Conservation (phyloP, 2,888 invertebrate genomes). For the Leptinotarsa peninsularis region DNA sequence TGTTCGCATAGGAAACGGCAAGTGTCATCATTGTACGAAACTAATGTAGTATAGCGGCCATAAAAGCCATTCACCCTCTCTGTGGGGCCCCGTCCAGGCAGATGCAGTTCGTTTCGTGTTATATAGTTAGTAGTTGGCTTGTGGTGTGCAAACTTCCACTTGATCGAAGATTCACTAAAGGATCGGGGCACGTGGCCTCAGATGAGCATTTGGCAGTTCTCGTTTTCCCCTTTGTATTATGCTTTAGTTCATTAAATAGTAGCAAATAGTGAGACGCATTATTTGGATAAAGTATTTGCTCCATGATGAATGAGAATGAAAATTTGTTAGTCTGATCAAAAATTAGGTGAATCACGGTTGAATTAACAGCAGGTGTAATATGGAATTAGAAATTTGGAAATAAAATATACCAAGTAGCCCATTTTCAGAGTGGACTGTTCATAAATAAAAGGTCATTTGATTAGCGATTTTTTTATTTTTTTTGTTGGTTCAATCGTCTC, state of each 20-base stretch:
- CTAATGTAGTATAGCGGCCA: slow-evolving; percentile 41
- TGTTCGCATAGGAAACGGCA: slow-evolving; percentile 27
- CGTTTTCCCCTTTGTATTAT: slow-evolving; percentile 38
- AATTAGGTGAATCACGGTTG: neutral
- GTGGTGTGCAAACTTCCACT: slow-evolving; percentile 48
- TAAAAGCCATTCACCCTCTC: slow-evolving; percentile 38
- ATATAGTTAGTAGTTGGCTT: slow-evolving; percentile 39
- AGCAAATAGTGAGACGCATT: slow-evolving; percentile 18
- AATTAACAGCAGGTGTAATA: slow-evolving; percentile 1
- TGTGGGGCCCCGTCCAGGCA: slow-evolving; percentile 31
- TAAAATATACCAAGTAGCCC: too few species aligned
- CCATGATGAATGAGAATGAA: neutral
- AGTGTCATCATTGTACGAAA: slow-evolving; percentile 44
- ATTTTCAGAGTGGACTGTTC: too few species aligned
- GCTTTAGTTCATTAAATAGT: slow-evolving; percentile 46
- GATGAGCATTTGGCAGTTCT: slow-evolving; percentile 51
- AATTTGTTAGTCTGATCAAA: neutral
- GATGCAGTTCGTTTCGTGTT: slow-evolving; percentile 32
- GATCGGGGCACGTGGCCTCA: slow-evolving; percentile 40
- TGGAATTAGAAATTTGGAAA: neutral
- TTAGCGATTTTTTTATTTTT: too few species aligned
- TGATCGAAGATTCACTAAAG: slow-evolving; percentile 43
- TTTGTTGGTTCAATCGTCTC: too few species aligned
- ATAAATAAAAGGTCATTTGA: too few species aligned
- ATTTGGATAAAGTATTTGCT: slow-evolving; percentile 20